Percentiles rank a stretch among this genome's conserved stretches.
Evolutionary conservation across 1,140 invertebrate species (phyloP).

Genomic region (Saxidomus purpurata): DNA sequence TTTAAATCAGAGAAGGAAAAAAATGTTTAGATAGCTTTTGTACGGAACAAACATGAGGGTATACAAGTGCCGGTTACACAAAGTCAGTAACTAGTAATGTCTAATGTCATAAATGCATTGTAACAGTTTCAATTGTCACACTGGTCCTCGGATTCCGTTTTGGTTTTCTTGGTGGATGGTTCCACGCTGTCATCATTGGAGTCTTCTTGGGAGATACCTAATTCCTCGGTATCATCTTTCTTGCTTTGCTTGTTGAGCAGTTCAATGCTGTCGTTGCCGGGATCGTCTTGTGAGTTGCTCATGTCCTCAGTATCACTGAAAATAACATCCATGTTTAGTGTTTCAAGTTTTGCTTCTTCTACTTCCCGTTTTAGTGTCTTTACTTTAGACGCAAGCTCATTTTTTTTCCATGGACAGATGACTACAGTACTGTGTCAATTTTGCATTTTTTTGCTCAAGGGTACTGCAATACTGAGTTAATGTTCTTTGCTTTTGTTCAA

Average conservation of each 20-base stretch:
- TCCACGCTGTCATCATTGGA: constrained; percentile 30
- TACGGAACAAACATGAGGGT: constrained; percentile 39
- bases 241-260: constrained; percentile 32
- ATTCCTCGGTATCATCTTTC: constrained; percentile 14
- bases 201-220: constrained; percentile 21
- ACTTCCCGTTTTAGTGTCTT: constrained; percentile 33
- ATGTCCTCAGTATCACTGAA: constrained; percentile 22
- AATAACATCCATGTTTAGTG: constrained; percentile 36
- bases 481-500: constrained; percentile 22
- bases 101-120: constrained; percentile 22
- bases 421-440: constrained; percentile 31
- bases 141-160: constrained; percentile 2
- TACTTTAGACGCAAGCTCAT: constrained; percentile 33
- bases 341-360: constrained; percentile 36
- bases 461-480: constrained; percentile 16
- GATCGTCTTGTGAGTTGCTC: constrained; percentile 22
- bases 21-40: constrained; percentile 40
- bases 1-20: constrained; percentile 36
- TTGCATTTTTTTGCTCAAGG: constrained; percentile 24
- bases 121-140: constrained; percentile 17
- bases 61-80: constrained; percentile 38
- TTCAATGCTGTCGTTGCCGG: constrained; percentile 38
- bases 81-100: constrained; percentile 30
- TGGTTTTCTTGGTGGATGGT: constrained; percentile 35
- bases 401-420: constrained; percentile 31